Evolutionary conservation across 2,113 vertebrate genomes (phyloP).

Genomic region (Peromyscus leucopus): DNA sequence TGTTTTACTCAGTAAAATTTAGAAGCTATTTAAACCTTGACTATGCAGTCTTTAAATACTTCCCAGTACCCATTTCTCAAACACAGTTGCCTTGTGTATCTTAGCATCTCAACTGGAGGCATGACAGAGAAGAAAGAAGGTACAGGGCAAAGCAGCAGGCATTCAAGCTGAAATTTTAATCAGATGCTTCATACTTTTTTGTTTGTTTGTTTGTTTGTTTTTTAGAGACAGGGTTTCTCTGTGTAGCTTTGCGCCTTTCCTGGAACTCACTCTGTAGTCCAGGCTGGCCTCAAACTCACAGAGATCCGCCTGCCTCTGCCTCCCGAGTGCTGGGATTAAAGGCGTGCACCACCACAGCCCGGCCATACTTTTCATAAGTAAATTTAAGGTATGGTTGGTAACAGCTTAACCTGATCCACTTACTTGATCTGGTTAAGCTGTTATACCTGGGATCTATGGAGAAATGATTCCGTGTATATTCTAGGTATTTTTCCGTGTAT

Average conservation of each 20-base stretch:
- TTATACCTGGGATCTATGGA: not conserved
- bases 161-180: constrained; percentile 43
- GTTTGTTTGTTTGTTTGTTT: no score
- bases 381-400: not conserved
- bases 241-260: no score
- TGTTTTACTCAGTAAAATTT: constrained; percentile 58
- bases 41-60: not conserved
- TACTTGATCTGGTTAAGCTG: not conserved
- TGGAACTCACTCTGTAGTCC: no score
- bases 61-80: constrained; percentile 50
- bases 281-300: no score
- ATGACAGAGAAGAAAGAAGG: not conserved
- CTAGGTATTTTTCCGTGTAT: not conserved
- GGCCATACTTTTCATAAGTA: constrained; percentile 20
- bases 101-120: constrained; percentile 27
- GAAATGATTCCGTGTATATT: not conserved
- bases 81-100: not conserved
- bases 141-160: not conserved
- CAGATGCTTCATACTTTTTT: not conserved
- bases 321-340: no score
- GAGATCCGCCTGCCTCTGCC: no score
- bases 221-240: no score
- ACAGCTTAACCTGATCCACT: constrained; percentile 28
- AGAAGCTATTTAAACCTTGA: constrained; percentile 55
- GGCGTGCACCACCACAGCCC: no score